Conservation (phyloP, 2,797 vertebrate genomes). For the Pachyuromys duprasi region DNA sequence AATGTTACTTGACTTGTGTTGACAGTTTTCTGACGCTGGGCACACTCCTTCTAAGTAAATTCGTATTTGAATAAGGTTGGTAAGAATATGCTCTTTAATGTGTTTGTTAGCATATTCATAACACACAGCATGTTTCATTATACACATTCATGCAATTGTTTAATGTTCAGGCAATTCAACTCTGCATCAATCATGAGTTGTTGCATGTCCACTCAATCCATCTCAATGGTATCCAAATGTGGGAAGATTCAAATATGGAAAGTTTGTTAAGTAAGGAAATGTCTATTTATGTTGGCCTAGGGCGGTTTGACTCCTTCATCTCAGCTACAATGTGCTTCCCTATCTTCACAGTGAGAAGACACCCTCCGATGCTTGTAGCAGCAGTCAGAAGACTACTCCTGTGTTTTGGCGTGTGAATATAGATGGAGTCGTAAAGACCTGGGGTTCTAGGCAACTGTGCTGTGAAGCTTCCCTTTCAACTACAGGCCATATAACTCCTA, state of each 20-base stretch:
- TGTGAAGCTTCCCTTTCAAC: neutral
- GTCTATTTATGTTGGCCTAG: neutral
- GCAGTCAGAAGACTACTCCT: neutral
- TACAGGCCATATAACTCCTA: neutral
- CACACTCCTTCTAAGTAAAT: neutral
- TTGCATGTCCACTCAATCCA: neutral
- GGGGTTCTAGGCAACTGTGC: neutral
- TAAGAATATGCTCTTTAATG: neutral
- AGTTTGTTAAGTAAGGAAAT: neutral
- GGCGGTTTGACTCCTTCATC: neutral
- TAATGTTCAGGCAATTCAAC: neutral
- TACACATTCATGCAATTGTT: neutral
- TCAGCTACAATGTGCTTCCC: neutral
- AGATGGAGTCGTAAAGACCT: neutral
- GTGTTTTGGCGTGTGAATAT: neutral
- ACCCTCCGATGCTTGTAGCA: neutral
- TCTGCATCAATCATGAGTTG: neutral
- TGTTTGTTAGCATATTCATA: neutral
- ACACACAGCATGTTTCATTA: neutral
- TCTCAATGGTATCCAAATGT: neutral
- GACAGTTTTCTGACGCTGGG: neutral
- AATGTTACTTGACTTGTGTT: neutral
- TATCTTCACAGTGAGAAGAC: neutral
- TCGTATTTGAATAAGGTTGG: neutral
- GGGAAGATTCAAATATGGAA: neutral